Evolutionary conservation across 2,797 vertebrate species (phyloP).

Genomic region (Peromyscus aztecus): DNA sequence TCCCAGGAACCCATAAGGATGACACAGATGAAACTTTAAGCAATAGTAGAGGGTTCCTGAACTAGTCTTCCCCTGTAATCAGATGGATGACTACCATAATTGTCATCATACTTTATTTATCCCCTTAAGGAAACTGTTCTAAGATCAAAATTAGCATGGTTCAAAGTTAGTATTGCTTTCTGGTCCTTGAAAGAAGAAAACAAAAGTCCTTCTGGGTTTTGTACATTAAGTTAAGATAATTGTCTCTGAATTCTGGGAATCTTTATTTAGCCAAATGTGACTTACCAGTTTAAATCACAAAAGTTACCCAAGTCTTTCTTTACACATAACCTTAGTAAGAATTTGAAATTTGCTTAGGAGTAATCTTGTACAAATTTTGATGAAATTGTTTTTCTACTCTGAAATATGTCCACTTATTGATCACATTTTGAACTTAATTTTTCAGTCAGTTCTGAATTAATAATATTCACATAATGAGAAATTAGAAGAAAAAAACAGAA

Average conservation of each 20-base stretch:
- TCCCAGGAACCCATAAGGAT: no score
- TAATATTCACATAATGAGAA: neutral
- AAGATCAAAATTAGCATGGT: neutral
- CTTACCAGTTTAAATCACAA: neutral
- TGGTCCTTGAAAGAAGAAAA: neutral
- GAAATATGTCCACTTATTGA: neutral
- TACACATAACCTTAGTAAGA: neutral
- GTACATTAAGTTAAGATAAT: neutral
- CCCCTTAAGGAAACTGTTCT: neutral
- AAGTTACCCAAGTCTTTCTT: neutral
- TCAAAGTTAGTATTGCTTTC: neutral
- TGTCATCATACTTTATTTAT: no score
- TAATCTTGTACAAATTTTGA: neutral
- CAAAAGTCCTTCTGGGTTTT: neutral
- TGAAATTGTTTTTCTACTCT: neutral
- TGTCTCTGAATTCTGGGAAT: neutral
- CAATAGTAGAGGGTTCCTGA: no score
- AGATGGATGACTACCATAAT: no score
- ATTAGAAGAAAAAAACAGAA: neutral
- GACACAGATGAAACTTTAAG: no score
- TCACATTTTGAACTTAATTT: neutral
- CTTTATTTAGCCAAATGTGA: slow-evolving; percentile 27
- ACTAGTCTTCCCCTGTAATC: no score
- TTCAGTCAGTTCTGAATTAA: neutral
- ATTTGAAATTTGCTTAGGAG: neutral